Base-by-base conservation (phyloP, 30 jellyfish, hydroid and myxozoan species). In the Aurelia aurita region DNA sequence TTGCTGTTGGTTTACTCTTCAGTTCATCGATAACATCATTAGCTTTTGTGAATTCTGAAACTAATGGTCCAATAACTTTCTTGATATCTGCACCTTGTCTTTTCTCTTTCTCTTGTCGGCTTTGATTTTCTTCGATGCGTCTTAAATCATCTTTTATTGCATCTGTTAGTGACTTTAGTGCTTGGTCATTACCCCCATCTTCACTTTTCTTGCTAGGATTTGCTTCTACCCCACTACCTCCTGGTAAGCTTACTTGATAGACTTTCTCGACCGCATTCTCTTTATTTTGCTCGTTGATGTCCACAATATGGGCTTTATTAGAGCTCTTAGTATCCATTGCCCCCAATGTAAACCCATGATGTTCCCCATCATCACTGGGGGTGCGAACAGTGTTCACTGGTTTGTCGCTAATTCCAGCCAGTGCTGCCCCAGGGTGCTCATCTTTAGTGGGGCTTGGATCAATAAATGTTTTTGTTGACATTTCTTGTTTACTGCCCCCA, bases 301-400 rank as follows among this genome's bases (percentile, higher is more conserved):
- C 90, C 49, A 74, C 93, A 12, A 85, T 84, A 39, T 86, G 97
- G 15, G 90, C 87, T 47, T 86, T 62, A 18, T 69, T 65, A 34
- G 71, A 59, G n/a, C 70, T 84, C 28, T 69, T 77, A 49, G 62
- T 87, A 72, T 94, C 99, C 84, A 82, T 83, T 26, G 51, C 82
- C 27, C 99, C 99, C 88, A 94, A 53, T 2, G 99, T 94, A 59
- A 94, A 89, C 15, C 99, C 99, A 54, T 85, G 93, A 35, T 88
- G 97, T 12, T 86, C 90, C 29, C 69, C 31, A 39, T 65, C 84
- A 72, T 93, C 94, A 21, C 87, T 66, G 2, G 87, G 92, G 10
- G 94, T 81, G 2, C 64, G 43, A 2, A 97, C 79, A 43, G 53
- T 74, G 27, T 35, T 15, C 31, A 65, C 93, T 12, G 79, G 72